A percentile compares a stretch with the other conserved stretches of the same genome.
Evolutionary conservation across 2,113 vertebrate species (phyloP).

Genomic region (Gadus macrocephalus): DNA sequence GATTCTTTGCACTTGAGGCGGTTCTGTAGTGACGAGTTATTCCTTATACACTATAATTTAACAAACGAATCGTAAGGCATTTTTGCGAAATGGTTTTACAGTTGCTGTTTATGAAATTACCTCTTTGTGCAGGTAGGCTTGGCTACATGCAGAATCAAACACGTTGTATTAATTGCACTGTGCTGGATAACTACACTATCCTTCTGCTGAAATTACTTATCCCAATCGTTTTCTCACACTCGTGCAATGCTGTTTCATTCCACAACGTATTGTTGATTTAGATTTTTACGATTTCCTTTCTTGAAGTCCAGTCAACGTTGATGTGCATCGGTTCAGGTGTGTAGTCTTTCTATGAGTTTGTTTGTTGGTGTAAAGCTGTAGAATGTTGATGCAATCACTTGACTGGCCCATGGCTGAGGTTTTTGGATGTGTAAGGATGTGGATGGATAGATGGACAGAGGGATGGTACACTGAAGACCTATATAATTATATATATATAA

Average conservation of each 20-base stretch:
- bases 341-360: not conserved
- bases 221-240: not conserved
- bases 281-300: not conserved
- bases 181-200: not conserved
- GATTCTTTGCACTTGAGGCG: no score
- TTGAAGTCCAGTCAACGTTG: not conserved
- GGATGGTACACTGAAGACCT: no score
- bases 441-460: no score
- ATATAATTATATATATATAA: no score
- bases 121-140: conserved; percentile 11
- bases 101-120: conserved; percentile 29
- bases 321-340: not conserved
- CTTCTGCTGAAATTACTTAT: conserved; percentile 16
- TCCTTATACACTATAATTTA: no score
- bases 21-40: no score
- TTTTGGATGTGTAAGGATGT: no score
- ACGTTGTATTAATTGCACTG: not conserved
- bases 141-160: not conserved
- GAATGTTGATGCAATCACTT: not conserved
- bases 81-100: conserved; percentile 25
- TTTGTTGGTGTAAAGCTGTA: not conserved
- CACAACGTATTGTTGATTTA: not conserved
- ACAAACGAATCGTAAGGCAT: not conserved
- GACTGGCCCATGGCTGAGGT: no score
- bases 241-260: not conserved